Percentiles rank a stretch among this genome's conserved stretches.
Conservation (phyloP, 53 echinoderm and acorn worm genomes). For the Hippasteria phrygiana region DNA sequence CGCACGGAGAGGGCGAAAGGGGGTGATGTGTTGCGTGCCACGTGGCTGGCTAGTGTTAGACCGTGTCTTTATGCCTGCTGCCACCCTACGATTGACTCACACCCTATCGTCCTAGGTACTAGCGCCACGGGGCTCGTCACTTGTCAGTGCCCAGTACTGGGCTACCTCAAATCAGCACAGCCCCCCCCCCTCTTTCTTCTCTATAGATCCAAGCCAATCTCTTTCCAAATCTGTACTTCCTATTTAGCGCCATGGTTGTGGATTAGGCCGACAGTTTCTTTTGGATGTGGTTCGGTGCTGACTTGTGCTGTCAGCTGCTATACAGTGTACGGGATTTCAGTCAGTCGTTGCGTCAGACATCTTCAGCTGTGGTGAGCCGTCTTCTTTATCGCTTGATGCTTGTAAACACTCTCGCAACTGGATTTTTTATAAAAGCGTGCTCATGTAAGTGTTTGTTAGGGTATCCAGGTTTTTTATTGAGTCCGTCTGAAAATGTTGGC, state of each 20-base stretch:
- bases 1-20: neutral
- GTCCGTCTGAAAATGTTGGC: slow-evolving; percentile 14
- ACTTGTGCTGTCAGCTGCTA: slow-evolving; percentile 48
- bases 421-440: slow-evolving; percentile 33
- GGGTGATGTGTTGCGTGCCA: slow-evolving; percentile 36
- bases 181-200: neutral
- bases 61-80: slow-evolving; percentile 46
- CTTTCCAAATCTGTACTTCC: slow-evolving; percentile 36
- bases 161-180: slow-evolving; percentile 18
- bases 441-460: slow-evolving; percentile 28
- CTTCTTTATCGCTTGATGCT: slow-evolving; percentile 13
- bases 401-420: slow-evolving; percentile 7
- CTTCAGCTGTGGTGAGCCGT: slow-evolving; percentile 45
- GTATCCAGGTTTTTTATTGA: neutral
- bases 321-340: neutral
- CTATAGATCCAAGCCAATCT: neutral
- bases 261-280: slow-evolving; percentile 54
- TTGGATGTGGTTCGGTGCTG: slow-evolving; percentile 17
- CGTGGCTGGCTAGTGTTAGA: slow-evolving; percentile 56
- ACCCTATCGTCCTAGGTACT: slow-evolving; percentile 20
- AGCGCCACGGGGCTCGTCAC: slow-evolving; percentile 37
- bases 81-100: slow-evolving; percentile 54
- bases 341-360: neutral
- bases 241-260: slow-evolving; percentile 50
- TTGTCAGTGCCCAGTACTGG: slow-evolving; percentile 47